Conservation (phyloP, 2,113 vertebrate genomes). For the Lepus europaeus region DNA sequence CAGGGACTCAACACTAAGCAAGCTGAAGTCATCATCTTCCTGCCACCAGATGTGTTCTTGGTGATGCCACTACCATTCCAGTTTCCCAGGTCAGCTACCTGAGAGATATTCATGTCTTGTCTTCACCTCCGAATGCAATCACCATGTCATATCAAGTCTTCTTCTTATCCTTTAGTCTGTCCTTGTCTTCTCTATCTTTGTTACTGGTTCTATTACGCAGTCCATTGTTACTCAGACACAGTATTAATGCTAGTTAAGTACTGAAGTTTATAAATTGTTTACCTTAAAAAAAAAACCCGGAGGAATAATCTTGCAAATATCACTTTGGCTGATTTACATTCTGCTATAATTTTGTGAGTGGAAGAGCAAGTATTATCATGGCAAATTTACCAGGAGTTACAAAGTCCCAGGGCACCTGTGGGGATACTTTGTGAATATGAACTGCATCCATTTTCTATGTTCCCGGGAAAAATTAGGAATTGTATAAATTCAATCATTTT, state of each 20-base stretch:
- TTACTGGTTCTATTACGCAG: not conserved
- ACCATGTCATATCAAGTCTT: not conserved
- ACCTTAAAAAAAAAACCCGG: not conserved
- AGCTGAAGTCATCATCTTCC: not conserved
- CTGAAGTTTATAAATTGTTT: not conserved
- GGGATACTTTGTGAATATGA: not conserved
- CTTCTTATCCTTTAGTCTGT: not conserved
- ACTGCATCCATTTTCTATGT: not conserved
- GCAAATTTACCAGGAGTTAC: not conserved
- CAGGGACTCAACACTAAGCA: not conserved
- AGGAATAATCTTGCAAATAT: not conserved
- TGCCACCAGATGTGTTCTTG: not conserved
- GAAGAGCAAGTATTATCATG: not conserved
- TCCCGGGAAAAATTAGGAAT: not conserved
- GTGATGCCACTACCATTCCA: not conserved
- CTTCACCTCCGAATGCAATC: not conserved
- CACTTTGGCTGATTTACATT: not conserved
- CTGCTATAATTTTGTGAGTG: not conserved
- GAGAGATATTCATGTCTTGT: not conserved
- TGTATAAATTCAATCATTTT: not conserved
- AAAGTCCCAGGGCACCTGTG: not conserved
- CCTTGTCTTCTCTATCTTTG: not conserved
- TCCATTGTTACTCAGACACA: not conserved
- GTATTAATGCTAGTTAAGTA: not conserved
- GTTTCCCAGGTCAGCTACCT: not conserved